Conservation (phyloP, 2,113 vertebrate species). For the Orientallactaga bullata region DNA sequence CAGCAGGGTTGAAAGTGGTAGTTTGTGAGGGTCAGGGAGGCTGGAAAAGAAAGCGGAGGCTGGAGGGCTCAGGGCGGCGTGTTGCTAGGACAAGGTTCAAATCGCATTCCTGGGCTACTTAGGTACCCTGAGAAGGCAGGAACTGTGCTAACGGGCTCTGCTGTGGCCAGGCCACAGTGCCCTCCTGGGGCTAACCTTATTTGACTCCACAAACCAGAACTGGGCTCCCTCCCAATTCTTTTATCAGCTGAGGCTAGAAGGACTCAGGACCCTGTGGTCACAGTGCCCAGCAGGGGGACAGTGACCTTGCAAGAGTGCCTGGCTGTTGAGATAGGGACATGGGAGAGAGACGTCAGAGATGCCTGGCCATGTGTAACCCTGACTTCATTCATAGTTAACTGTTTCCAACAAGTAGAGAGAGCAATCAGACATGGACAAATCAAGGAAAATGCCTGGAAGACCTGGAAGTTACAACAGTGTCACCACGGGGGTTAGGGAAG, state of each 20-base stretch:
- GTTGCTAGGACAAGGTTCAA: conserved; percentile 51
- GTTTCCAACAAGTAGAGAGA: neutral
- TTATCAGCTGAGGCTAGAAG: conserved; percentile 19
- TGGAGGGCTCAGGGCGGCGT: neutral
- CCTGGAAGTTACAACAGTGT: neutral
- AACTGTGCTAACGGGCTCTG: neutral
- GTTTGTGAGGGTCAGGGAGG: conserved; percentile 25
- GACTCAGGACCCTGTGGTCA: neutral
- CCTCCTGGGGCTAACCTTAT: conserved; percentile 48
- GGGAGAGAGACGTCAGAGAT: conserved; percentile 1
- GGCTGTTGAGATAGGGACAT: neutral
- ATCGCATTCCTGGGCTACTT: conserved; percentile 53
- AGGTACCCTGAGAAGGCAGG: conserved; percentile 36
- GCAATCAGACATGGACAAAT: neutral
- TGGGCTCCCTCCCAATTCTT: neutral
- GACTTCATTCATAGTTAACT: neutral
- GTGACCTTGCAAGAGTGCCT: neutral
- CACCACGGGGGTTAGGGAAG: neutral
- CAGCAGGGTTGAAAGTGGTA: neutral
- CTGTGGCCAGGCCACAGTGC: neutral
- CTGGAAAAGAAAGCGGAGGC: neutral
- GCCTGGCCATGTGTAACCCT: neutral
- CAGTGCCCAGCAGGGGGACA: neutral
- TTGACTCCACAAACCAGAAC: conserved; percentile 34
- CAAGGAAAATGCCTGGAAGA: neutral